Base-by-base conservation (phyloP, 1,140 invertebrate species). In the Lasioglossum albipes region DNA sequence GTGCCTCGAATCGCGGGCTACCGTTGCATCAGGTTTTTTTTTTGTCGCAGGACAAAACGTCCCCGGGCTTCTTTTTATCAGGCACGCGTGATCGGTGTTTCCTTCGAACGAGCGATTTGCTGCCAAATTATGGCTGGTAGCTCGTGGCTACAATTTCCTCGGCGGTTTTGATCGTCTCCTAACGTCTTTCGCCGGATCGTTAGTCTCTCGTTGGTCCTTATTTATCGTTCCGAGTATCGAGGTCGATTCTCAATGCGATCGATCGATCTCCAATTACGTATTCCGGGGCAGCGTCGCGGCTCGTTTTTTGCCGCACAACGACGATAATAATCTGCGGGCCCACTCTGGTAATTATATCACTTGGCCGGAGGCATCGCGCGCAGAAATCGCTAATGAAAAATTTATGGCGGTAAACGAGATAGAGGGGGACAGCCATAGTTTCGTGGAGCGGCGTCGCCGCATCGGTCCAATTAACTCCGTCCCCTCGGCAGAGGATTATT, bases 71-170 rank as follows among this genome's bases (percentile, higher is more conserved):
- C 12, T 73, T 79, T 65, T 79, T 65, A 79, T 79, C 76, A 22
- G n/a, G n/a, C 76, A 79, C 36, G 61, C 69, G 42, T 67, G 75
- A 77, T 77, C 68, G 75, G 31, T 31, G 65, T 79, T 79, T 79
- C 70, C 76, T 57, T 79, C 54, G n/a, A 42, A 16, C 61, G 61
- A 79, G 36, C 41, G 61, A 79, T 73, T 79, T 79, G 42, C 75
- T 71, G 76, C 61, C 69, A 72, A 79, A 79, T 79, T 72, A 79
- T 31, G 67, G 4, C 42, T 12, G 27, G 49, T 70, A 41, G 76
- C 69, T 65, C 59, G 27, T 64, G 69, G 69, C 57, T 72, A 27
- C 16, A 73, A 73, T 79, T 65, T 72, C 36, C 59, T 52, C 18
- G 67, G 27, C 9, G 0, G 41, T 76, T 13, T 9, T 1, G 13